Conservation (phyloP, 2,113 vertebrate genomes). For the Zosterops lateralis region DNA sequence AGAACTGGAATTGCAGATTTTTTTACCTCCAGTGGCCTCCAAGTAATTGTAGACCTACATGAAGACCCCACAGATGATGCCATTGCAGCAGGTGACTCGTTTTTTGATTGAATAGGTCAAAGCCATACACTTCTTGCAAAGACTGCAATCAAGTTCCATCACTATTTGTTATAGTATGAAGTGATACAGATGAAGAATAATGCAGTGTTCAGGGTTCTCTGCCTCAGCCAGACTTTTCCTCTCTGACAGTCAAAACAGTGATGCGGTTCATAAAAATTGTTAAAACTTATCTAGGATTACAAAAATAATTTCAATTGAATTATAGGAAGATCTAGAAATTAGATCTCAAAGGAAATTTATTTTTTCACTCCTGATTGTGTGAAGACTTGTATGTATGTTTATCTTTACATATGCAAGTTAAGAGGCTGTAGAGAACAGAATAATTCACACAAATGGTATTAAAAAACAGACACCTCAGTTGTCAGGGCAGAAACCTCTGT, state of each 20-base stretch:
- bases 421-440: background rate
- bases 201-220: background rate
- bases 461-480: background rate
- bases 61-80: background rate
- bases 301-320: conserved; percentile 16
- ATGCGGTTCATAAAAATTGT: background rate
- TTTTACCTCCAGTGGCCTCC: background rate
- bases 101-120: conserved; percentile 1
- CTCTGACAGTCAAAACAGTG: background rate
- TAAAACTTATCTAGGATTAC: background rate
- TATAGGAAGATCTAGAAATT: background rate
- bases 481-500: background rate
- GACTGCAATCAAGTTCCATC: background rate
- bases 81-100: background rate
- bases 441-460: background rate
- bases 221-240: background rate
- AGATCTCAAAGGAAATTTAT: background rate
- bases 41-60: background rate
- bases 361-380: background rate
- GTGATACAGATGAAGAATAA: background rate
- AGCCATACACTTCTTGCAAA: background rate
- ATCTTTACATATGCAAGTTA: background rate
- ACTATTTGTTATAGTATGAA: background rate
- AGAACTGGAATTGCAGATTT: background rate
- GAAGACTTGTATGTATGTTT: background rate